Percentiles rank a stretch among this genome's conserved stretches.
Evolutionary conservation across 2,888 invertebrate species (phyloP).

Genomic region (Ditylenchus weischeri): DNA sequence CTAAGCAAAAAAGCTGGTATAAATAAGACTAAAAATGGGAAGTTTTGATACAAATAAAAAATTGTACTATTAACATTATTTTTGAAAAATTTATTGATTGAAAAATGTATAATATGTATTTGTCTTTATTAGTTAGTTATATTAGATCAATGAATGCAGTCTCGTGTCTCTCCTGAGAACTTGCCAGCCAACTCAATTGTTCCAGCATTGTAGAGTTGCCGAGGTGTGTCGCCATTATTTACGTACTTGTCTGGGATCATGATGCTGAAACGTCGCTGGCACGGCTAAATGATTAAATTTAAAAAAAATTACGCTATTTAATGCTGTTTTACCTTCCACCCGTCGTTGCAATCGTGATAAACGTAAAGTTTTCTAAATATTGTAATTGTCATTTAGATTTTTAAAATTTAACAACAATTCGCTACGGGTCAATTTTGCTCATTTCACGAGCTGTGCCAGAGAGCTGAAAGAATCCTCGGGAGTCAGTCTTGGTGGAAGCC

Average conservation of each 20-base stretch:
- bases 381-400: background rate
- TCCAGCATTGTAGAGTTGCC: constrained; percentile 30
- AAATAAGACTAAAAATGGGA: too few relatives aligned
- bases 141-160: constrained; percentile 30
- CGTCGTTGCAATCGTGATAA: constrained; percentile 27
- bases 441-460: constrained; percentile 30
- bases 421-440: constrained; percentile 34
- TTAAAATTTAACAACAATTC: background rate
- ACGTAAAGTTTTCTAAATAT: constrained; percentile 5
- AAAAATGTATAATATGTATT: too few relatives aligned
- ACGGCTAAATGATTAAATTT: constrained; percentile 25
- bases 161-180: constrained; percentile 32
- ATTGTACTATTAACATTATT: too few relatives aligned
- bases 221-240: constrained; percentile 30
- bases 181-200: constrained; percentile 31
- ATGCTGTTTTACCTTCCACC: background rate
- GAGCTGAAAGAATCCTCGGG: constrained; percentile 28
- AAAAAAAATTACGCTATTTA: background rate
- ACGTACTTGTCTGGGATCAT: constrained; percentile 31
- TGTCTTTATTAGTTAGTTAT: too few relatives aligned
- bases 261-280: constrained; percentile 31
- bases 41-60: too few relatives aligned
- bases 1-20: too few relatives aligned
- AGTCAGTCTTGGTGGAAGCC: constrained; percentile 26
- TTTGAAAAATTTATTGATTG: too few relatives aligned